Conservation (phyloP, 1,140 invertebrate species). For the Bombus affinis region DNA sequence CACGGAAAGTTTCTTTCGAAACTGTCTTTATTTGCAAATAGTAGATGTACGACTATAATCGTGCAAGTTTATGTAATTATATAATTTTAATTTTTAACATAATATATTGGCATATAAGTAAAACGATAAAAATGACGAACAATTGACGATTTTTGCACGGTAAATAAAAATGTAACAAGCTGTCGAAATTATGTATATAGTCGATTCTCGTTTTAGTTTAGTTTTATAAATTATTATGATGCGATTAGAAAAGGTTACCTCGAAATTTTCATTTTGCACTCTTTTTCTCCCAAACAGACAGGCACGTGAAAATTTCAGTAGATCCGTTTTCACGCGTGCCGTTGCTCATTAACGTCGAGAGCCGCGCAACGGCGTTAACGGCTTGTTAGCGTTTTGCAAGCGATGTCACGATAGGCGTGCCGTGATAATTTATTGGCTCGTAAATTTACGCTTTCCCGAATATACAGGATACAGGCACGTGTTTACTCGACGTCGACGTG, state of each 20-base stretch:
- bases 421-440: conserved; percentile 78
- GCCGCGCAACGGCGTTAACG: conserved; percentile 69
- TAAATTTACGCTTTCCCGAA: conserved; percentile 79
- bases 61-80: too few relatives aligned
- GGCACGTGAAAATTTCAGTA: conserved; percentile 21
- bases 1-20: too few relatives aligned
- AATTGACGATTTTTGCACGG: too few relatives aligned
- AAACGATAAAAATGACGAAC: too few relatives aligned
- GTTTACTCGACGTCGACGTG: conserved; percentile 4
- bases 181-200: too few relatives aligned
- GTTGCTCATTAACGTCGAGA: conserved; percentile 71
- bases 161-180: too few relatives aligned
- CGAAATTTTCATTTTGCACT: background rate
- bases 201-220: background rate
- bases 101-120: too few relatives aligned
- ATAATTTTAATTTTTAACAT: too few relatives aligned
- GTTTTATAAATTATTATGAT: background rate
- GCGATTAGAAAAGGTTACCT: background rate
- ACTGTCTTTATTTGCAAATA: too few relatives aligned
- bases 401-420: conserved; percentile 67
- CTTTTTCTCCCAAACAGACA: too few relatives aligned
- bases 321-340: conserved; percentile 25
- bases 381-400: conserved; percentile 76
- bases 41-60: too few relatives aligned
- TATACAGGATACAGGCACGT: conserved; percentile 58